Evolutionary conservation across 2,113 vertebrate genomes (phyloP).

Genomic region (Microcebus lehilahytsara): DNA sequence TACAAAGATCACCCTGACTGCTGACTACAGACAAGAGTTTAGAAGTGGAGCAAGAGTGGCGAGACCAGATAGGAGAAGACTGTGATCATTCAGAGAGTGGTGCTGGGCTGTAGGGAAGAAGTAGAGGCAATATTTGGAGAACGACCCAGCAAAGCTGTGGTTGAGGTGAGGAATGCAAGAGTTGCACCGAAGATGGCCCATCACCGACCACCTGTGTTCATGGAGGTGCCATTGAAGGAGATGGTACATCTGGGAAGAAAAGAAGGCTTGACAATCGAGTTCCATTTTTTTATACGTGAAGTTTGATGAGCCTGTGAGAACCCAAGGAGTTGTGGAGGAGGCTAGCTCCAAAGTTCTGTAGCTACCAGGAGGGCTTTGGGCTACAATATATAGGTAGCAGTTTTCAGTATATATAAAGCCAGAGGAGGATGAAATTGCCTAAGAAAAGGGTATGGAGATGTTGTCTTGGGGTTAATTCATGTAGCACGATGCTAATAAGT

Average conservation of each 20-base stretch:
- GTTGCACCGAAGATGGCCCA: too few relatives aligned
- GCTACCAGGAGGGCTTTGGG: background rate
- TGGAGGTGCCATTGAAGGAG: background rate
- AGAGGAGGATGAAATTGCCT: background rate
- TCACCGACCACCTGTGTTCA: fast-evolving
- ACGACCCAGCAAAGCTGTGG: background rate
- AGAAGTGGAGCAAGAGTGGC: background rate
- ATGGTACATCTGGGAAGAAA: background rate
- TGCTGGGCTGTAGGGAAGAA: background rate
- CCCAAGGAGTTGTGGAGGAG: background rate
- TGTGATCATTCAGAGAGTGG: background rate
- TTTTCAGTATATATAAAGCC: background rate
- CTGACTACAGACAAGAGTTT: background rate
- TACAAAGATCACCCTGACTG: background rate
- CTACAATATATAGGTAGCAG: background rate
- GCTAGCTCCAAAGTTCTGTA: background rate
- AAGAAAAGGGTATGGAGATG: background rate
- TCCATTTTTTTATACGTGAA: background rate
- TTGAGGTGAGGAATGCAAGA: background rate
- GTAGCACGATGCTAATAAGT: background rate
- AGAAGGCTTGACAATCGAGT: background rate
- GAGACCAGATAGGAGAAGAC: background rate
- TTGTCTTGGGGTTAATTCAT: background rate
- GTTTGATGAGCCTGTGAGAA: background rate
- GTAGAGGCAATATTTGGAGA: background rate